These are phyloP conservation scores for Rhea americana DNA, from an alignment of 2,113 vertebrate genomes.

Conservation along the genomic window DNA sequence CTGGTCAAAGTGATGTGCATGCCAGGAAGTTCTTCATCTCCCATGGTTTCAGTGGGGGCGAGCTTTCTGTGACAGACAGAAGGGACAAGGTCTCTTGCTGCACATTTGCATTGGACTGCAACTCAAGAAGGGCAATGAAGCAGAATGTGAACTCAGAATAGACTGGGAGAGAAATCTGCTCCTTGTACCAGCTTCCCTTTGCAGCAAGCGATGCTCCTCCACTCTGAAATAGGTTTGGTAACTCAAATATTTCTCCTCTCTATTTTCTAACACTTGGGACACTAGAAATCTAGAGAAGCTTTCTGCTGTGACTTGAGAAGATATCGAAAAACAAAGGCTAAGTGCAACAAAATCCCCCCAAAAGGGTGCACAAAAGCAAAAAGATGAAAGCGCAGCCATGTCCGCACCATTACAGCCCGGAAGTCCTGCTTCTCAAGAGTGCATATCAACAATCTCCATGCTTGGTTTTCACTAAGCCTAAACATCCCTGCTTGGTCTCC, in stretches of 20 bases:
- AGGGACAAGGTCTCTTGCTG: accelerated
- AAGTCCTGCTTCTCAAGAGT: neutral
- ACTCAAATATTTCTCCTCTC: neutral
- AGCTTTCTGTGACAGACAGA: accelerated
- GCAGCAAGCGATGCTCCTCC: neutral
- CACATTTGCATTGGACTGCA: neutral
- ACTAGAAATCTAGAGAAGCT: neutral
- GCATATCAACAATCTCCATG: neutral
- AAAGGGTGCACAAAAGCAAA: neutral
- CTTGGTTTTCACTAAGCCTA: neutral
- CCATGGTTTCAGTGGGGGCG: accelerated
- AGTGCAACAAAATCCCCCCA: neutral
- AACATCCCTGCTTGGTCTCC: neutral
- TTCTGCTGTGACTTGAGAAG: neutral
- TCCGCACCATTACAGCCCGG: neutral
- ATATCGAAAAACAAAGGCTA: neutral
- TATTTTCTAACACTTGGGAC: neutral
- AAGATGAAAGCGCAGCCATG: neutral
- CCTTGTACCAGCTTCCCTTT: neutral
- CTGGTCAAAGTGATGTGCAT: neutral
- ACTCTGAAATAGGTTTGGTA: neutral
- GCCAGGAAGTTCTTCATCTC: neutral
- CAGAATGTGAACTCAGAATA: neutral
- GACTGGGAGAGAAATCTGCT: neutral
- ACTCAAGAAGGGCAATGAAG: neutral